phyloP scores from a whole-genome alignment of 2,797 vertebrate genomes.

The Pangasius sanitwongsei region DNA sequence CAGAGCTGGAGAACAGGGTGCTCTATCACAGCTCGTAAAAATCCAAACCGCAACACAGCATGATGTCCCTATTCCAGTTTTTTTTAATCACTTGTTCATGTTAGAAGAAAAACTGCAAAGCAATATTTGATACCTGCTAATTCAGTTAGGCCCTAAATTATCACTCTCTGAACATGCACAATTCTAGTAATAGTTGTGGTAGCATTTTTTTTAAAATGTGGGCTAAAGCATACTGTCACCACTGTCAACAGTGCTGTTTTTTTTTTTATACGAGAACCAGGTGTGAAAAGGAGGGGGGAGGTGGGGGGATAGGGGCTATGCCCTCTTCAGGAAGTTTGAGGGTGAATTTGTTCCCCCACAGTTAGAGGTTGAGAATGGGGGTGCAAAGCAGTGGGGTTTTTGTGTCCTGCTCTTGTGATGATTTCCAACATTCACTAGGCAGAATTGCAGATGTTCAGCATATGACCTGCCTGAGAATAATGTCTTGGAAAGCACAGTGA shows the following conservation, averaged over 20 bases:
- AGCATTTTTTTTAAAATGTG: conserved; percentile 26
- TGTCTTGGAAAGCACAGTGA: conserved; percentile 77
- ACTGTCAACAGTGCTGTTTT: conserved; percentile 75
- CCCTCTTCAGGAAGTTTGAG: conserved; percentile 46
- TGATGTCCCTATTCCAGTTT: conserved; percentile 64
- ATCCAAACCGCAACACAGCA: conserved; percentile 84
- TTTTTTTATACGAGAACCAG: conserved; percentile 85
- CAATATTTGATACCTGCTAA: conserved; percentile 88
- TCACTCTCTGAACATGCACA: conserved; percentile 89
- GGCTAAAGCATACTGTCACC: not conserved
- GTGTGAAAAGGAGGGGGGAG: conserved; percentile 78
- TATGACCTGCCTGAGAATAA: conserved; percentile 85
- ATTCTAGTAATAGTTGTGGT: conserved; percentile 80
- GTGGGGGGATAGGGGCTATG: conserved; percentile 6
- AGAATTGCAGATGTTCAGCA: conserved; percentile 72
- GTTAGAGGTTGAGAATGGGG: conserved; percentile 34
- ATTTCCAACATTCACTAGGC: conserved; percentile 83
- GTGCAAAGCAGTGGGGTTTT: conserved; percentile 20
- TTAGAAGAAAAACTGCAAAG: conserved; percentile 91
- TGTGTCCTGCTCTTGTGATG: conserved; percentile 74
- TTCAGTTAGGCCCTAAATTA: conserved; percentile 98
- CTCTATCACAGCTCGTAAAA: conserved; percentile 94
- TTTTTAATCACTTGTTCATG: conserved; percentile 85
- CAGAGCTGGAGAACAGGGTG: conserved; percentile 86
- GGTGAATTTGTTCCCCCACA: conserved; percentile 52